These are phyloP conservation scores for Cecropterus lyciades DNA, from an alignment of 1,140 invertebrate genomes.

Conservation along the genomic window DNA sequence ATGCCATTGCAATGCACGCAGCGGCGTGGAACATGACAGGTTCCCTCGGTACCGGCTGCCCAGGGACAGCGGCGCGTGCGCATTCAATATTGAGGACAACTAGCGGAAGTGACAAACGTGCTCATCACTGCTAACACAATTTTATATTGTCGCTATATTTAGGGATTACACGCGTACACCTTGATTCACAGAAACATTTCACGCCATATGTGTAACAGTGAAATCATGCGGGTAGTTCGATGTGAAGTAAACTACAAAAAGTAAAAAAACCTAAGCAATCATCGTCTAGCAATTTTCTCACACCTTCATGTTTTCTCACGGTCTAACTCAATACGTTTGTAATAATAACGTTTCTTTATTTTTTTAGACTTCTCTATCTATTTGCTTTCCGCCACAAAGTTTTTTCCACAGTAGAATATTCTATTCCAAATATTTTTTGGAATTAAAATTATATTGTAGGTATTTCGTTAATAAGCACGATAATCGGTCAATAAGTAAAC, in stretches of 20 bases:
- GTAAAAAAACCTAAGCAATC: too few relatives aligned
- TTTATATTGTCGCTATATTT: slow-evolving; percentile 51
- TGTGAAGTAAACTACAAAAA: neutral
- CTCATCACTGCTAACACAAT: slow-evolving; percentile 60
- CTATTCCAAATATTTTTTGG: too few relatives aligned
- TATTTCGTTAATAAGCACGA: too few relatives aligned
- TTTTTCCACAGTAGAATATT: too few relatives aligned
- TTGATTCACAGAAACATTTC: neutral
- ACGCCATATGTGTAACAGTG: neutral
- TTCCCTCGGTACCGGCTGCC: slow-evolving; percentile 58
- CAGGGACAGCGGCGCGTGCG: slow-evolving; percentile 63
- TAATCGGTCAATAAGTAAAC: too few relatives aligned
- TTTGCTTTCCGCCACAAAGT: too few relatives aligned
- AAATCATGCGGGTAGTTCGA: neutral
- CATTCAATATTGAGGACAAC: slow-evolving; percentile 67
- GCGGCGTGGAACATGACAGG: slow-evolving; percentile 73
- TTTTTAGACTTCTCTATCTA: too few relatives aligned
- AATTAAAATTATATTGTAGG: too few relatives aligned
- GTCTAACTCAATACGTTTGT: neutral
- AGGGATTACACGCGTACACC: slow-evolving; percentile 25
- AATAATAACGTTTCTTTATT: too few relatives aligned
- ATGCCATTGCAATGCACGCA: slow-evolving; percentile 56
- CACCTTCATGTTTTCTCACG: neutral
- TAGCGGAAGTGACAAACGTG: slow-evolving; percentile 76
- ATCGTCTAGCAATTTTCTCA: neutral